Percentiles rank a stretch among this genome's conserved stretches.
Conservation (phyloP, 2,113 vertebrate genomes). For the Salvelinus fontinalis region DNA sequence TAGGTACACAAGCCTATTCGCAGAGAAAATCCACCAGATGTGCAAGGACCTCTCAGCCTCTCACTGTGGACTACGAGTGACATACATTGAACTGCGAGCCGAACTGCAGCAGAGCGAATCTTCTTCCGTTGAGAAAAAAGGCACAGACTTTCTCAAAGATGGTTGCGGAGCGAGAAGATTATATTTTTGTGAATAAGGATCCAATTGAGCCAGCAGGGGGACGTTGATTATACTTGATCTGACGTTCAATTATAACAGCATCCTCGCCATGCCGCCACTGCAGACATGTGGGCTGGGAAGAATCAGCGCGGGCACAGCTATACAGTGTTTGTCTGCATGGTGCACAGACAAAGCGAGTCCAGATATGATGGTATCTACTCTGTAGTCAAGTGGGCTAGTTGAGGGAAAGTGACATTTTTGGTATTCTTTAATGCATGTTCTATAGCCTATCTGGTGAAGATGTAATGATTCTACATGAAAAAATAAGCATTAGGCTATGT, state of each 20-base stretch:
- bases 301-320: conserved; percentile 43
- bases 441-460: not conserved
- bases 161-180: conserved; percentile 71
- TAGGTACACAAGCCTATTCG: conserved; percentile 69
- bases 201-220: conserved; percentile 77
- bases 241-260: conserved; percentile 82
- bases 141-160: conserved; percentile 79
- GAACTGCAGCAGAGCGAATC: conserved; percentile 63
- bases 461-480: not conserved
- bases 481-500: not conserved
- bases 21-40: conserved; percentile 73
- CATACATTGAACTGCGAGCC: conserved; percentile 59
- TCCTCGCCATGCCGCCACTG: conserved; percentile 69
- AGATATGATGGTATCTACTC: too few species aligned
- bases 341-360: conserved; percentile 36
- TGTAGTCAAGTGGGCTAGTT: not conserved
- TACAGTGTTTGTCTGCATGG: conserved; percentile 41
- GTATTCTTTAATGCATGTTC: not conserved
- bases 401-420: not conserved
- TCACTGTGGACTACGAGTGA: conserved; percentile 63
- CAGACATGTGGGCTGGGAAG: conserved; percentile 62
- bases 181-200: conserved; percentile 68
- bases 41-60: conserved; percentile 40
- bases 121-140: conserved; percentile 45
- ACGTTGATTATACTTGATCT: conserved; percentile 91